Conservation (phyloP, 1,140 invertebrate genomes). For the Habropoda laboriosa region DNA sequence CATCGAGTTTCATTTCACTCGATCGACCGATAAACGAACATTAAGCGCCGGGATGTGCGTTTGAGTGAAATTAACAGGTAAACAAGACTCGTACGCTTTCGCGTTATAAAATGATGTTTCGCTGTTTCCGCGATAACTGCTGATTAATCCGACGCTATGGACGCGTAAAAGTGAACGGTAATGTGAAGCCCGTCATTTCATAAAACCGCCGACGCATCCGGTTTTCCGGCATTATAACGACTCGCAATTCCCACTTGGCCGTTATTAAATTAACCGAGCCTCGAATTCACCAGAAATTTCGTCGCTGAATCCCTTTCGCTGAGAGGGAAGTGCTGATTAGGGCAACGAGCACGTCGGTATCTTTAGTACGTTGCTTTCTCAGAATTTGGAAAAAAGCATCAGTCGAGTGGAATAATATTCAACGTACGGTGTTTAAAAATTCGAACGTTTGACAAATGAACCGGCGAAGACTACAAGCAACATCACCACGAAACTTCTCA, state of each 20-base stretch:
- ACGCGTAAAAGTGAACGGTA: neutral
- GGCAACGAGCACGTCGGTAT: too few relatives aligned
- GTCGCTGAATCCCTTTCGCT: too few relatives aligned
- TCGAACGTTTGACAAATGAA: too few relatives aligned
- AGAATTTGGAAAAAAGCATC: too few relatives aligned
- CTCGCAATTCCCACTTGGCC: neutral
- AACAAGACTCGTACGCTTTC: neutral
- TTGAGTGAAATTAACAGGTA: constrained; percentile 21
- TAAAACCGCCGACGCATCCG: neutral
- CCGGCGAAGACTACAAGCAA: too few relatives aligned
- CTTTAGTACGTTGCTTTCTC: too few relatives aligned
- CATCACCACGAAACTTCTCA: too few relatives aligned
- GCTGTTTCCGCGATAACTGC: neutral
- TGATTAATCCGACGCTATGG: neutral
- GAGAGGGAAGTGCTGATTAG: too few relatives aligned
- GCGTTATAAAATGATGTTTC: neutral
- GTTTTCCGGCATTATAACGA: neutral
- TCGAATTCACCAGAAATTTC: neutral
- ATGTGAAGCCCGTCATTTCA: neutral
- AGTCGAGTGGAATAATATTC: too few relatives aligned
- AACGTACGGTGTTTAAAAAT: too few relatives aligned
- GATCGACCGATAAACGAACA: neutral
- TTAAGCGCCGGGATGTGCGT: neutral
- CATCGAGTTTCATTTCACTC: neutral
- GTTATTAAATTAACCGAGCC: constrained; percentile 7